These are phyloP conservation scores for Calliopum simillimum DNA, from an alignment of 2,888 invertebrate genomes.

Conservation along the genomic window DNA sequence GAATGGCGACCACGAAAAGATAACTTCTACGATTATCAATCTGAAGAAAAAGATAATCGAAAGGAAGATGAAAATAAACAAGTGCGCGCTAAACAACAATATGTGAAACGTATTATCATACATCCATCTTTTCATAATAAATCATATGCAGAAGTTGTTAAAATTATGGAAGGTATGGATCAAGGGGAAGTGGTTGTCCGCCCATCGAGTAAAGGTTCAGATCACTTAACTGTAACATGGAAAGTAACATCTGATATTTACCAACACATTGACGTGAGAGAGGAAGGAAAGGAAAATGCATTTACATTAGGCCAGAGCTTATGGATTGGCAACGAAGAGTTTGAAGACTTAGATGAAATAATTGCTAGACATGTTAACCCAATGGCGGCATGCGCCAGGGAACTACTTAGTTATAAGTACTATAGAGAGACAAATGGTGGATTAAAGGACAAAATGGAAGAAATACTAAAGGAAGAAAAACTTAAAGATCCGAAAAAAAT, in stretches of 20 bases:
- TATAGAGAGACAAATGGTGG: constrained; percentile 83
- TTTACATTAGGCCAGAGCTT: constrained; percentile 92
- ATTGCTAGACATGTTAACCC: constrained; percentile 96
- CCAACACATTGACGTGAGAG: constrained; percentile 96
- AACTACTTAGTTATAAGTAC: constrained; percentile 92
- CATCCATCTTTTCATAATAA: constrained; percentile 98
- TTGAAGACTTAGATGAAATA: constrained; percentile 99
- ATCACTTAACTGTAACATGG: constrained; percentile 98
- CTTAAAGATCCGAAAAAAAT: constrained; percentile 88
- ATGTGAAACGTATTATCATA: constrained; percentile 95
- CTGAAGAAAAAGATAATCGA: constrained; percentile 83
- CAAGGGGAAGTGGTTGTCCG: constrained; percentile 97
- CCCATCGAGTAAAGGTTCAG: constrained; percentile 96
- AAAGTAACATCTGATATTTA: constrained; percentile 95
- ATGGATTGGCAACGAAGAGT: constrained; percentile 92
- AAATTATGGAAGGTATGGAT: constrained; percentile 90
- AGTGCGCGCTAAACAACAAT: constrained; percentile 84
- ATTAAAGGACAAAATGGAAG: constrained; percentile 88
- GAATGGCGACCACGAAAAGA: constrained; percentile 93
- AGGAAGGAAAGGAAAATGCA: constrained; percentile 95
- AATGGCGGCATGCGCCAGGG: constrained; percentile 94
- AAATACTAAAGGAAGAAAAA: constrained; percentile 88
- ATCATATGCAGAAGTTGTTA: constrained; percentile 91
- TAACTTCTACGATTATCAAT: constrained; percentile 88
- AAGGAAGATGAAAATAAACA: constrained; percentile 86